A percentile compares a stretch with the other conserved stretches of the same genome.
Conservation (phyloP, 2,113 vertebrate species). For the Coreoperca whiteheadi region DNA sequence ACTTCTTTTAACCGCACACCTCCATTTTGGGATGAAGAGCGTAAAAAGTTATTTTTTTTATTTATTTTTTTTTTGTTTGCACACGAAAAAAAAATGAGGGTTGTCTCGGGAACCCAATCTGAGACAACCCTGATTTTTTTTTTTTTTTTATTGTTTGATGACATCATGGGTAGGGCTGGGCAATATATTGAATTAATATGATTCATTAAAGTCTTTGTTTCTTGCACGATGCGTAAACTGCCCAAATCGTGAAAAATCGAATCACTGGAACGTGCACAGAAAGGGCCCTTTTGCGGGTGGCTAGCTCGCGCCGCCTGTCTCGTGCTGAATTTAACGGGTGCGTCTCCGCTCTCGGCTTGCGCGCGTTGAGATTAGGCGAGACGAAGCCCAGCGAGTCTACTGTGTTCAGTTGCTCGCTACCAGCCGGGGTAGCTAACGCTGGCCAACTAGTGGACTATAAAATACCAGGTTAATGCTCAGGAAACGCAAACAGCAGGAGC, state of each 20-base stretch:
- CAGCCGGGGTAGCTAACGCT: not conserved
- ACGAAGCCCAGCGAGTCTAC: too few relatives aligned
- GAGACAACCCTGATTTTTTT: not conserved
- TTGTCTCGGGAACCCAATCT: not conserved
- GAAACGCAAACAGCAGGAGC: not conserved
- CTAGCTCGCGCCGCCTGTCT: not conserved
- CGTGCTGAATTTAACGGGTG: not conserved
- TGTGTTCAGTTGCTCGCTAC: not conserved
- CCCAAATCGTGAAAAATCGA: too few relatives aligned
- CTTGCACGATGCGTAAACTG: too few relatives aligned
- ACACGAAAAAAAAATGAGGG: not conserved
- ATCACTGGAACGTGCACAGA: too few relatives aligned
- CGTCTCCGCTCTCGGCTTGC: too few relatives aligned
- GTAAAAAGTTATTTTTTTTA: not conserved
- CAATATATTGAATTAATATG: not conserved
- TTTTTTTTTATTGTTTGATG: too few relatives aligned
- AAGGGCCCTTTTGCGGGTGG: too few relatives aligned
- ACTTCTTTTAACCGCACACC: not conserved
- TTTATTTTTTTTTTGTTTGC: not conserved
- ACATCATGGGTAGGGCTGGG: not conserved
- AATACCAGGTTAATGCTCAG: not conserved
- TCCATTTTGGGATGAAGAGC: not conserved
- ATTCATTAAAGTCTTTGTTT: not conserved
- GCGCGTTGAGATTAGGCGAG: too few relatives aligned
- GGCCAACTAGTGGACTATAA: not conserved